Conservation (phyloP, 2,888 invertebrate species). For the Drosophila seclusa region DNA sequence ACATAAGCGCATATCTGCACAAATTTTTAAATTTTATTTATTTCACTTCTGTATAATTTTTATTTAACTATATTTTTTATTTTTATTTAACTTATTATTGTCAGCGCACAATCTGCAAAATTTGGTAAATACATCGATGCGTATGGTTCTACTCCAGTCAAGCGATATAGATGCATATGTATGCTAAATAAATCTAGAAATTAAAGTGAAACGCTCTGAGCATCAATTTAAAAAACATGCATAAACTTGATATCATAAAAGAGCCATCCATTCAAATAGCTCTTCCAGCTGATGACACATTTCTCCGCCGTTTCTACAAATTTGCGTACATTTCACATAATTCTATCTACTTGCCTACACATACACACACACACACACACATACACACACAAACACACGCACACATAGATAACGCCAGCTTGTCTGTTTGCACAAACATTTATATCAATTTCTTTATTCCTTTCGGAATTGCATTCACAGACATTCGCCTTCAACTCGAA, state of each 20-base stretch:
- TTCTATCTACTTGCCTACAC: slow-evolving; percentile 47
- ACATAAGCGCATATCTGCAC: not conserved
- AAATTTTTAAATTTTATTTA: not conserved
- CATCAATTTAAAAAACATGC: slow-evolving; percentile 27
- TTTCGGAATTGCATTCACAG: slow-evolving; percentile 60
- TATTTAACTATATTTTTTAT: not conserved
- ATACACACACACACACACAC: not conserved
- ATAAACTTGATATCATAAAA: slow-evolving; percentile 50
- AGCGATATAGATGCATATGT: not conserved
- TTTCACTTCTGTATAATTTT: not conserved
- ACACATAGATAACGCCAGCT: slow-evolving; percentile 14
- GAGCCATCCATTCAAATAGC: slow-evolving; percentile 62
- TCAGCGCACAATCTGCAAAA: not conserved
- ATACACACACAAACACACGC: not conserved
- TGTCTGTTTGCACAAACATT: slow-evolving; percentile 63
- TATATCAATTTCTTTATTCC: slow-evolving; percentile 79
- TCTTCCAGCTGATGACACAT: slow-evolving; percentile 46
- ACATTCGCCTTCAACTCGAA: slow-evolving; percentile 9
- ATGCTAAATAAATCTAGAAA: slow-evolving; percentile 5
- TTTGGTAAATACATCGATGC: not conserved
- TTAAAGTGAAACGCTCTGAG: not conserved
- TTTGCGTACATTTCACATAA: slow-evolving; percentile 73
- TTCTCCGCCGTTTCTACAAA: slow-evolving; percentile 53
- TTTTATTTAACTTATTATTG: not conserved
- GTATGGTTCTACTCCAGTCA: not conserved